Evolutionary conservation across 2,888 invertebrate species (phyloP).

Genomic region (Sialis lutaria): DNA sequence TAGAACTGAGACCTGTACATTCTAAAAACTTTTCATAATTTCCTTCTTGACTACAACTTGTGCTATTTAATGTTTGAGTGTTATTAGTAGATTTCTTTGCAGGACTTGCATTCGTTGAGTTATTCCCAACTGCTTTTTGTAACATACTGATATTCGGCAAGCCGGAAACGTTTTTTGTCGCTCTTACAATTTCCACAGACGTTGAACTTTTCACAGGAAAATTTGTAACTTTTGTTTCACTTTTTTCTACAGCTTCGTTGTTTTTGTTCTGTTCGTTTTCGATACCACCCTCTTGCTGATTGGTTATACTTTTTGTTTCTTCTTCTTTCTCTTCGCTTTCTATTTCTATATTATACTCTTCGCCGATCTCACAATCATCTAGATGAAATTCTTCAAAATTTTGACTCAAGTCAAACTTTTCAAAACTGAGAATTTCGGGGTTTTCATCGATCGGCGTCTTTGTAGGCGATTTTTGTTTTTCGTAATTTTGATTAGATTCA

Average conservation of each 20-base stretch:
- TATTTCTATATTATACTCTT: slow-evolving; percentile 3
- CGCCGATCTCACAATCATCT: slow-evolving; percentile 45
- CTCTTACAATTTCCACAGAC: neutral
- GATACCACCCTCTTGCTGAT: neutral
- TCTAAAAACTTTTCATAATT: slow-evolving; percentile 61
- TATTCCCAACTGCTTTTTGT: neutral
- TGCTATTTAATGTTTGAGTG: slow-evolving; percentile 19
- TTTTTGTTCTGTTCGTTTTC: neutral
- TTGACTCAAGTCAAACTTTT: slow-evolving; percentile 50
- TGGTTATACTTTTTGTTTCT: neutral
- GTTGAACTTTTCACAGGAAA: neutral
- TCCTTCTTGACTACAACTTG: slow-evolving; percentile 17
- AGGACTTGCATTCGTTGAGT: neutral
- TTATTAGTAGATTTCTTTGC: neutral
- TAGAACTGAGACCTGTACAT: slow-evolving; percentile 62
- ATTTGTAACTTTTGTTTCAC: neutral
- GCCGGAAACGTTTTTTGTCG: neutral
- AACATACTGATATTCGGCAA: neutral
- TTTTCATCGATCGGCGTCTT: neutral
- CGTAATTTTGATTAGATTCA: slow-evolving; percentile 23
- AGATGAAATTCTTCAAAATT: slow-evolving; percentile 68
- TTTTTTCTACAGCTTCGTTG: neutral
- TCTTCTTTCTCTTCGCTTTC: neutral
- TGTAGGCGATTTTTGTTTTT: slow-evolving; percentile 14
- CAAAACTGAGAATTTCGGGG: slow-evolving; percentile 19